Evolutionary conservation across 1,140 invertebrate genomes (phyloP).

Genomic region (Drosophila rufa): DNA sequence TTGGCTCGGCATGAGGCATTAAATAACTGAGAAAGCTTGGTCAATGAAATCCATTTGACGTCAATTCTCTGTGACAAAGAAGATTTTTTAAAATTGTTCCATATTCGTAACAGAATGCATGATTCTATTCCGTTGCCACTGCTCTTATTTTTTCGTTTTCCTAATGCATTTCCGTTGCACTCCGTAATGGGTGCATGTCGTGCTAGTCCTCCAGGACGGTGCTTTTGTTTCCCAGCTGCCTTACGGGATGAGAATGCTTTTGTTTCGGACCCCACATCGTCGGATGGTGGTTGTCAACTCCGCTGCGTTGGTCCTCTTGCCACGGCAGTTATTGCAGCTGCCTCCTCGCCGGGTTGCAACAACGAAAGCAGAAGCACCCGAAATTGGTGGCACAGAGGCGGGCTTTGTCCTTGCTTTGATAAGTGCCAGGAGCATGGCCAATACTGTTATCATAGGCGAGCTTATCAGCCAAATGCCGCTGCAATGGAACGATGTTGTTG

Average conservation of each 20-base stretch:
- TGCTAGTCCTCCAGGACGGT: conserved; percentile 5
- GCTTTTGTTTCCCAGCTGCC: conserved; percentile 16
- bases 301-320: conserved; percentile 9
- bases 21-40: not conserved
- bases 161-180: conserved; percentile 60
- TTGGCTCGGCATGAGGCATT: too few species aligned
- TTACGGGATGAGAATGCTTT: conserved; percentile 37
- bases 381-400: conserved; percentile 16
- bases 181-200: conserved; percentile 50
- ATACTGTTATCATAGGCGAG: conserved; percentile 40
- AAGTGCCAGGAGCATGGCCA: conserved; percentile 45
- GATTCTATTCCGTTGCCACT: conserved; percentile 10
- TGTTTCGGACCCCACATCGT: conserved; percentile 31
- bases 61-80: not conserved
- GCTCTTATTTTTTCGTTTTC: conserved; percentile 5
- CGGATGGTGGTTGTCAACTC: not conserved
- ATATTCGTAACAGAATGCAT: not conserved
- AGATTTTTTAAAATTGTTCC: not conserved
- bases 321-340: conserved; percentile 67
- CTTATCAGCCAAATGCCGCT: conserved; percentile 32
- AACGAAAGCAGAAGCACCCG: conserved; percentile 34
- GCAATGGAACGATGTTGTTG: conserved; percentile 2
- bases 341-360: conserved; percentile 9
- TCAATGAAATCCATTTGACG: not conserved
- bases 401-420: conserved; percentile 74